Evolutionary conservation across 2,113 vertebrate genomes (phyloP).

Genomic region (Choloepus hoffmanni): DNA sequence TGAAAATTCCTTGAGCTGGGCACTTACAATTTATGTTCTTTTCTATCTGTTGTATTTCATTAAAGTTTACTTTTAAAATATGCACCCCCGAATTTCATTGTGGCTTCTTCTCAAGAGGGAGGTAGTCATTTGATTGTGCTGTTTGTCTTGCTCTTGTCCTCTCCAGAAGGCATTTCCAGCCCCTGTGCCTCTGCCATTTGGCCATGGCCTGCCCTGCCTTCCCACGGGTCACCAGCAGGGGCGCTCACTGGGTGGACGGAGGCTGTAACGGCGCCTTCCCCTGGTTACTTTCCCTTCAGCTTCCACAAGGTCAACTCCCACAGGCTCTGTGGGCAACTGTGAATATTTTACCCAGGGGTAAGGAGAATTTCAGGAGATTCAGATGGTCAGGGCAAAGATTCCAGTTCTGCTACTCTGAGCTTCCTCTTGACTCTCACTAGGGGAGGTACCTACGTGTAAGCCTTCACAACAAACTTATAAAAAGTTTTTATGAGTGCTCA

Average conservation of each 20-base stretch:
- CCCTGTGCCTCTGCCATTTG: neutral
- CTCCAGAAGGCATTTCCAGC: neutral
- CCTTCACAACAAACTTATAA: neutral
- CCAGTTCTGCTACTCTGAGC: neutral
- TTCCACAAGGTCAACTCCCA: neutral
- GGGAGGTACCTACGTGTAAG: neutral
- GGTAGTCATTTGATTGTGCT: neutral
- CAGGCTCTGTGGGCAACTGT: neutral
- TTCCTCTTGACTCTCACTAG: neutral
- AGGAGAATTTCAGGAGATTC: neutral
- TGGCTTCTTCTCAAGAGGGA: neutral
- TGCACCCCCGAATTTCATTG: neutral
- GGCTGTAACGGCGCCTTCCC: neutral
- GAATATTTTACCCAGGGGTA: neutral
- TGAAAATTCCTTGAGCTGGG: neutral
- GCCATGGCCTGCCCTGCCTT: neutral
- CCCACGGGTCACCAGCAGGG: neutral
- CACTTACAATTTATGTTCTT: neutral
- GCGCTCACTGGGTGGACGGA: fast-evolving
- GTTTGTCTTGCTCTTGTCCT: neutral
- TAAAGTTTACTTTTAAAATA: neutral
- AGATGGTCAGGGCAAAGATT: neutral
- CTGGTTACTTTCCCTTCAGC: neutral
- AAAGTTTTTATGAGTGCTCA: neutral
- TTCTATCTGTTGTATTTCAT: neutral